A percentile compares a stretch with the other conserved stretches of the same genome.
Conservation (phyloP, 2,888 invertebrate genomes). For the Celastrina argiolus region DNA sequence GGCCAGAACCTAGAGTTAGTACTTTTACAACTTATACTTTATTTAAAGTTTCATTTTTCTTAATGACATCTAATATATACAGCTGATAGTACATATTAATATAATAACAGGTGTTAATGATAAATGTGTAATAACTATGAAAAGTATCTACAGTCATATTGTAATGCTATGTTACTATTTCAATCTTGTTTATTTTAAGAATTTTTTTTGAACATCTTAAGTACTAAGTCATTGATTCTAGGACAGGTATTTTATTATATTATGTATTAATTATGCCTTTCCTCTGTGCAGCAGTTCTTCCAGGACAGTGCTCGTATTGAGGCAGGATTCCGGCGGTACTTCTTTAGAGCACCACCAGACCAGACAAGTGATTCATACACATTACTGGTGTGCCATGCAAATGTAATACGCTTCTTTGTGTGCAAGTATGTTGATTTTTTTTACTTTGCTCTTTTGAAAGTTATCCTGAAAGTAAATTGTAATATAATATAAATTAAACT, state of each 20-base stretch:
- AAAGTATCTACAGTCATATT: too few relatives aligned
- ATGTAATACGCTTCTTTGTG: constrained; percentile 97
- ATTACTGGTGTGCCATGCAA: constrained; percentile 96
- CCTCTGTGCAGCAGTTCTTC: constrained; percentile 87
- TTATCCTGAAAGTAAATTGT: too few relatives aligned
- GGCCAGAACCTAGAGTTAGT: constrained; percentile 81
- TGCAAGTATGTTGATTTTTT: constrained; percentile 81
- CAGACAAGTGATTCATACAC: constrained; percentile 92
- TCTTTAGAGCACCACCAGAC: constrained; percentile 89
- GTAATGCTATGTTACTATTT: too few relatives aligned
- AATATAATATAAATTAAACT: too few relatives aligned
- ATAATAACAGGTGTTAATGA: too few relatives aligned
- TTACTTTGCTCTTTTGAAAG: too few relatives aligned
- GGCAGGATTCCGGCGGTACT: constrained; percentile 95
- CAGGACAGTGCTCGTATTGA: constrained; percentile 96
- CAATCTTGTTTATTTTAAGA: neutral
- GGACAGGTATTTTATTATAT: neutral
- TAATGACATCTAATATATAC: too few relatives aligned
- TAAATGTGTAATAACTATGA: too few relatives aligned
- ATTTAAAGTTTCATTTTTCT: too few relatives aligned
- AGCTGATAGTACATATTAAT: too few relatives aligned
- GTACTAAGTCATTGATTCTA: too few relatives aligned
- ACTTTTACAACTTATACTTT: neutral
- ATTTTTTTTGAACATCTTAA: too few relatives aligned
- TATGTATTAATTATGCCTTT: constrained; percentile 36